Percentiles rank a stretch among this genome's conserved stretches.
Conservation (phyloP, 2,113 vertebrate species). For the Cariama cristata region DNA sequence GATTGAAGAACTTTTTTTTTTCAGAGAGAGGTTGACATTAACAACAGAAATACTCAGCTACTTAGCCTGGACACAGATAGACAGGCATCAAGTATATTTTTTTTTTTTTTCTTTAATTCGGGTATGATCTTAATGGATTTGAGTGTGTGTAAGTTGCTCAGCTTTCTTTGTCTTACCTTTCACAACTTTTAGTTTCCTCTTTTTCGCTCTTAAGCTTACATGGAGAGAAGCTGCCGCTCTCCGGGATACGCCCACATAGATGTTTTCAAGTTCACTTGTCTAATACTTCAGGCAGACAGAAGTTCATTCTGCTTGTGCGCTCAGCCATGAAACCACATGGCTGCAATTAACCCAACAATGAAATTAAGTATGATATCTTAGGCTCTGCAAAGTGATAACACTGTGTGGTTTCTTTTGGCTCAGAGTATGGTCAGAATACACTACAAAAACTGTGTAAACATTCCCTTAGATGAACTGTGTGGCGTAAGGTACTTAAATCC, state of each 20-base stretch:
- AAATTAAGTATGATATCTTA: neutral
- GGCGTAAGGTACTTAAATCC: neutral
- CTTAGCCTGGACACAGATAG: neutral
- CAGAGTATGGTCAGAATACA: neutral
- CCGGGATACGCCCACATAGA: neutral
- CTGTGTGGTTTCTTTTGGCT: neutral
- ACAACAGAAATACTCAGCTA: neutral
- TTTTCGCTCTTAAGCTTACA: neutral
- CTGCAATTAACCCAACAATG: slow-evolving; percentile 25
- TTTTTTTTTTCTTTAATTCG: neutral
- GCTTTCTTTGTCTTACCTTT: neutral
- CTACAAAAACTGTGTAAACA: neutral
- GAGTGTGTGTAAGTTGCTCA: neutral
- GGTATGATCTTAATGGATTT: neutral
- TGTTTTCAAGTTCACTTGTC: neutral
- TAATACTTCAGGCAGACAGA: neutral
- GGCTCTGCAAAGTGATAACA: neutral
- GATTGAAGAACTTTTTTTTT: neutral
- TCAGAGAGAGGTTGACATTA: neutral
- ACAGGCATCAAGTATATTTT: neutral
- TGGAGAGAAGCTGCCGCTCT: neutral
- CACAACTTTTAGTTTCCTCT: neutral
- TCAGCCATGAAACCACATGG: neutral
- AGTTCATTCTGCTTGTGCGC: neutral
- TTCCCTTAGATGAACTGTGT: neutral